Percentiles rank a stretch among this genome's conserved stretches.
Evolutionary conservation across 1,140 invertebrate genomes (phyloP).

Genomic region (Eurytemora carolleeae): DNA sequence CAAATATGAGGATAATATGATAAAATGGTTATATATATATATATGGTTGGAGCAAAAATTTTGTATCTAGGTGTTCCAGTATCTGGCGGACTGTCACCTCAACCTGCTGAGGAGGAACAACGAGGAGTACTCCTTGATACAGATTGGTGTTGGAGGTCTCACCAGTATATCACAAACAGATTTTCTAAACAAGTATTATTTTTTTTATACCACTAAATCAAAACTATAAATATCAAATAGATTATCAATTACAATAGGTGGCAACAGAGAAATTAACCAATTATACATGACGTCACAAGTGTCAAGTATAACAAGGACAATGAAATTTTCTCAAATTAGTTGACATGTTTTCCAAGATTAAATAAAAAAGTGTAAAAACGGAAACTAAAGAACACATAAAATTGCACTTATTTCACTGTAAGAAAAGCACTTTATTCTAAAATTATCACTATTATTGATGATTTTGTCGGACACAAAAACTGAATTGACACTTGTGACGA

Average conservation of each 20-base stretch:
- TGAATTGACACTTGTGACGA: too few relatives aligned
- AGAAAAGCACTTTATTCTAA: too few relatives aligned
- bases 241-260: not conserved
- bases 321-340: not conserved
- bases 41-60: too few relatives aligned
- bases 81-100: not conserved
- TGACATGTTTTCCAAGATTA: not conserved
- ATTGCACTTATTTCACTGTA: too few relatives aligned
- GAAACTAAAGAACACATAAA: too few relatives aligned
- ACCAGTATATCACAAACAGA: not conserved
- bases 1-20: too few relatives aligned
- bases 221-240: not conserved
- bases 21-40: too few relatives aligned
- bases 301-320: not conserved
- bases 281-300: not conserved
- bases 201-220: not conserved
- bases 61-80: not conserved
- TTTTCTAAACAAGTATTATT: not conserved
- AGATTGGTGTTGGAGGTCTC: not conserved
- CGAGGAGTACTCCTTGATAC: not conserved
- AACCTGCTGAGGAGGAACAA: not conserved
- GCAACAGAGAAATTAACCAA: not conserved
- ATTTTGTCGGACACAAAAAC: too few relatives aligned
- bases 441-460: too few relatives aligned
- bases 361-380: not conserved